A percentile compares a stretch with the other conserved stretches of the same genome.
Conservation (phyloP, 2,113 vertebrate species). For the Eulacestoma nigropectus region DNA sequence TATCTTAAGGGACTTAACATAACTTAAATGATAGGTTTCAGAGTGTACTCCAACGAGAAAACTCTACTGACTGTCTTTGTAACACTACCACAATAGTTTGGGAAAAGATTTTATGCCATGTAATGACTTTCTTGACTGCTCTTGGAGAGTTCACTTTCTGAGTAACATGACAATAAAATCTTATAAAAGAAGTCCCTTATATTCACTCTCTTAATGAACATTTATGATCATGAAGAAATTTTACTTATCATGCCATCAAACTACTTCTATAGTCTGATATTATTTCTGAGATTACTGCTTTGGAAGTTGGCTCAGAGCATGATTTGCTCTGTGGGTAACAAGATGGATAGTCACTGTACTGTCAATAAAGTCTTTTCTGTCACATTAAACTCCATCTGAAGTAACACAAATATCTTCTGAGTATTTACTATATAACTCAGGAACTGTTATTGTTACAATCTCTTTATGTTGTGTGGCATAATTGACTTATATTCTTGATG, state of each 20-base stretch:
- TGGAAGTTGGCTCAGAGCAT: background rate
- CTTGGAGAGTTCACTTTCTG: background rate
- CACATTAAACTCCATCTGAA: background rate
- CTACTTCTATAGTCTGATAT: background rate
- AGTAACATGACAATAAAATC: background rate
- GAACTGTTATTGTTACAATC: background rate
- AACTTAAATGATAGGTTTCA: background rate
- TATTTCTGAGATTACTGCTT: background rate
- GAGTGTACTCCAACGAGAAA: background rate
- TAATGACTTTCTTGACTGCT: background rate
- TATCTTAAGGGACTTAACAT: background rate
- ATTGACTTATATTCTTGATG: background rate
- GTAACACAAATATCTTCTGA: background rate
- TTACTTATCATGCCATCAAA: background rate
- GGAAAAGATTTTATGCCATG: background rate
- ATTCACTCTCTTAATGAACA: background rate
- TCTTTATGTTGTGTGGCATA: background rate
- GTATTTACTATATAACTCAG: background rate
- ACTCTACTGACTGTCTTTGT: background rate
- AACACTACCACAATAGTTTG: background rate
- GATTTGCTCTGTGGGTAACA: background rate
- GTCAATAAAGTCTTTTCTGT: background rate
- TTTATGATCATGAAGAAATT: background rate
- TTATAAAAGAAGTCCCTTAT: background rate
- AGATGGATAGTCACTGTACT: background rate